Base-by-base conservation (phyloP, 2,888 invertebrate species). In the Drosophila siamana region DNA sequence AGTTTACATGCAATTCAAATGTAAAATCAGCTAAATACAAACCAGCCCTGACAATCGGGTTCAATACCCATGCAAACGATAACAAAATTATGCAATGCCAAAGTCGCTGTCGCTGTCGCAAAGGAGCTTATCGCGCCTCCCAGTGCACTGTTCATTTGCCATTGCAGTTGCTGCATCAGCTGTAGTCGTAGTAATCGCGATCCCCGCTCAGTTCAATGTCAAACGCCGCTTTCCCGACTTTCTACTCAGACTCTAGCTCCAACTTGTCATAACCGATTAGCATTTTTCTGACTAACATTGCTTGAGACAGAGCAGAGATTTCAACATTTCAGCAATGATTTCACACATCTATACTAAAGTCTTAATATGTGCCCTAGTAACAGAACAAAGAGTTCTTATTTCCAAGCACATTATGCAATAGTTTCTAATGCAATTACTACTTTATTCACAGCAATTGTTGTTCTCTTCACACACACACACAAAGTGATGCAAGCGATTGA, bases 51-150 rank as follows among this genome's bases (percentile, higher is more conserved):
- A 2, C 16, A 22, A 9, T 41, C 44, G 78, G 41, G 75, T 74
- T 76, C 74, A 74, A 72, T 77, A 74, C 43, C 78, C 74, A 78
- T n/a, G 33, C 40, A 55, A 72, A 59, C 60, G 36, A 47, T 47
- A 51, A 54, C 33, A 19, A 59, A 46, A 75, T 74, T 74, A 74
- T 77, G 74, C 78, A 74, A 77, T 63, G 22, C 9, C 33, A 59
- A 44, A 52, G 36, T 43, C 38, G 28, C 19, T 3, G 19, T 19
- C 19, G 19, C 3, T 19, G 19, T 19, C 11, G 52, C 46, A 15
- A 44, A 11, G 30, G 19, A 30, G 40, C 50, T 74, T 75, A 73
- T 75, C 75, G 22, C n/a, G 11, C 4, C n/a, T 4, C 4, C 4
- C 16, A n/a, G 43, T 11, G 43, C 52, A 52, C 24, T 59, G 70